These are phyloP conservation scores for Cotesia typhae DNA, from an alignment of 1,140 invertebrate genomes.

Conservation along the genomic window DNA sequence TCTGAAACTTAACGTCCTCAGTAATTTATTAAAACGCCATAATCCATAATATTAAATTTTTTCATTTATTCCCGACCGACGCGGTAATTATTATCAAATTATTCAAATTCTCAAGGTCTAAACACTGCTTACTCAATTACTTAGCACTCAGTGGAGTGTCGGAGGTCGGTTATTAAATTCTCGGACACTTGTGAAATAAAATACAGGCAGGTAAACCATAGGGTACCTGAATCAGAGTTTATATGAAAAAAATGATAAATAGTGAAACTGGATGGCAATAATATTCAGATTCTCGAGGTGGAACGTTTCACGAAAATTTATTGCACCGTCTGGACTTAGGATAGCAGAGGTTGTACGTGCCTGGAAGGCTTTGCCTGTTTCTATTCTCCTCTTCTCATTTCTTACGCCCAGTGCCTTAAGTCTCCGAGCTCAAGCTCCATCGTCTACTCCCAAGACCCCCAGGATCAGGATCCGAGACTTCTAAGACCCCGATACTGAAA, in stretches of 20 bases:
- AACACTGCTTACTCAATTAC: too few species aligned
- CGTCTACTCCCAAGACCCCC: too few species aligned
- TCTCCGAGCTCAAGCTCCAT: constrained; percentile 1
- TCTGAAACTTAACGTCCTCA: too few species aligned
- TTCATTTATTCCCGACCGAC: too few species aligned
- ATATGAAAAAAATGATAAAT: neutral
- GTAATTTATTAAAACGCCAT: too few species aligned
- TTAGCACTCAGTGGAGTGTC: too few species aligned
- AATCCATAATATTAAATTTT: too few species aligned
- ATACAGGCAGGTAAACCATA: neutral
- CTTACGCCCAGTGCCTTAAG: constrained; percentile 22
- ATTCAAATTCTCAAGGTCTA: too few species aligned
- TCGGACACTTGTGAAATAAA: too few species aligned
- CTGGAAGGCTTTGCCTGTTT: constrained; percentile 24
- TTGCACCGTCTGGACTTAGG: constrained; percentile 28
- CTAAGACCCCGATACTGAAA: too few species aligned
- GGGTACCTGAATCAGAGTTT: constrained; percentile 11
- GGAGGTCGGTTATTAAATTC: too few species aligned
- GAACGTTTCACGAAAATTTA: constrained; percentile 42
- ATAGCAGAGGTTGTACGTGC: constrained; percentile 34
- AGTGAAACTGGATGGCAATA: constrained; percentile 35
- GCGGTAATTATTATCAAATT: too few species aligned
- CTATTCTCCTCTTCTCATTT: constrained; percentile 4
- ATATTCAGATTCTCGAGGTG: constrained; percentile 44
- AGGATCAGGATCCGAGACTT: neutral